Conservation (phyloP, 1,140 invertebrate genomes). For the Scaptomyza graminum region DNA sequence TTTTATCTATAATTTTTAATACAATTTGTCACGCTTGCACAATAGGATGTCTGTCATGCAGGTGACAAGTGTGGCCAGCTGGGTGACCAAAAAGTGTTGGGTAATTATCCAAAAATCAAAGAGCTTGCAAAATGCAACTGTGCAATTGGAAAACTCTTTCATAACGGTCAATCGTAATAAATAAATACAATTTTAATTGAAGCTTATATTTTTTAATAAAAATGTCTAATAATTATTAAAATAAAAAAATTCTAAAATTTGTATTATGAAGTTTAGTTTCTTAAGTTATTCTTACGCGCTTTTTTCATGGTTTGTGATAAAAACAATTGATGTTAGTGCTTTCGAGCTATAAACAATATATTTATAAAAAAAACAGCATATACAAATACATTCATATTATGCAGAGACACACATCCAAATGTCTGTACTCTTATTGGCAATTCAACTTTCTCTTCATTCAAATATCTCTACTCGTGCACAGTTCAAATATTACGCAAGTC, state of each 20-base stretch:
- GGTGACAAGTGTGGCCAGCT: not conserved
- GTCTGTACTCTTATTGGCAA: not conserved
- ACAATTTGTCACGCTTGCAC: slow-evolving; percentile 20
- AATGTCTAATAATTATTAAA: too few species aligned
- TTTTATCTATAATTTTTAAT: slow-evolving; percentile 49
- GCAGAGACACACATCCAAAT: not conserved
- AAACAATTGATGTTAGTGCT: not conserved
- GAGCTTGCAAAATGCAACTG: not conserved
- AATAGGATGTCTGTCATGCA: slow-evolving; percentile 52
- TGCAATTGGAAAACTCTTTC: not conserved
- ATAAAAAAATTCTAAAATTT: too few species aligned
- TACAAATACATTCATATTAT: not conserved
- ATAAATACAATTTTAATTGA: not conserved
- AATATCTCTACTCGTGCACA: not conserved
- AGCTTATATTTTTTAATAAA: too few species aligned
- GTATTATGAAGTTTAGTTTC: too few species aligned
- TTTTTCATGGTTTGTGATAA: too few species aligned
- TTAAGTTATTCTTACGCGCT: too few species aligned
- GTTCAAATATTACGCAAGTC: not conserved
- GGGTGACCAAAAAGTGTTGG: slow-evolving; percentile 39
- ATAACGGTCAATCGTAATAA: not conserved
- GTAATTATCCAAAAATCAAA: not conserved
- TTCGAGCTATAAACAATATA: not conserved
- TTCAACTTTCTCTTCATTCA: not conserved
- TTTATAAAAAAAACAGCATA: not conserved